These are phyloP conservation scores for Rhopilema esculentum DNA, from an alignment of 30 jellyfish, hydroid and myxozoan species.

Conservation along the genomic window DNA sequence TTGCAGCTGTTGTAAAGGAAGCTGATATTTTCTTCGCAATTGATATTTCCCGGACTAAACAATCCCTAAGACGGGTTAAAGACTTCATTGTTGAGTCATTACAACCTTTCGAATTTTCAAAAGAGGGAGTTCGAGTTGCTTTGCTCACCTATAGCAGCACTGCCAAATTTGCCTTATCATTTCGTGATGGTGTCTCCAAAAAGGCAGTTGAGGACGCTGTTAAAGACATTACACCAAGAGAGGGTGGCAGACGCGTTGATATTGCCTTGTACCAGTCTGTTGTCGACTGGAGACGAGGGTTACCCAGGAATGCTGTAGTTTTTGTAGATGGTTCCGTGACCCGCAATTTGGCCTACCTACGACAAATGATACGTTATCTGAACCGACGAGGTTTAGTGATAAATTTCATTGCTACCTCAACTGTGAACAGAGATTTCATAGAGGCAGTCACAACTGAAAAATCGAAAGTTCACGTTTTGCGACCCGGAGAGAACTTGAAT, in stretches of 20 bases:
- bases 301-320: slow-evolving; percentile 60
- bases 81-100: slow-evolving; percentile 45
- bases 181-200: slow-evolving; percentile 35
- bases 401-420: slow-evolving; percentile 22
- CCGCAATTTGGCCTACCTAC: slow-evolving; percentile 30
- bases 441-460: slow-evolving; percentile 25
- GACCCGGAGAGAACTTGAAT: slow-evolving; percentile 41
- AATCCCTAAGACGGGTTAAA: slow-evolving; percentile 24
- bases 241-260: slow-evolving; percentile 57
- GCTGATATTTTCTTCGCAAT: slow-evolving; percentile 54
- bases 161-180: slow-evolving; percentile 32
- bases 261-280: slow-evolving; percentile 61
- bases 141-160: slow-evolving; percentile 57
- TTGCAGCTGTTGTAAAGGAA: slow-evolving; percentile 17
- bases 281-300: slow-evolving; percentile 36
- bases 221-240: slow-evolving; percentile 33
- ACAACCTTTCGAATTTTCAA: slow-evolving; percentile 45
- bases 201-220: slow-evolving; percentile 53
- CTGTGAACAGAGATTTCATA: slow-evolving; percentile 29
- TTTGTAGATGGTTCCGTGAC: slow-evolving; percentile 57
- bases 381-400: slow-evolving; percentile 38
- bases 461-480: slow-evolving; percentile 1
- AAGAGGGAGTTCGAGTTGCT: slow-evolving; percentile 49
- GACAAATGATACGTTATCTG: slow-evolving; percentile 24
- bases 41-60: slow-evolving; percentile 39